Evolutionary conservation across 2,797 vertebrate genomes (phyloP).

Genomic region (Hozukius guyotensis): DNA sequence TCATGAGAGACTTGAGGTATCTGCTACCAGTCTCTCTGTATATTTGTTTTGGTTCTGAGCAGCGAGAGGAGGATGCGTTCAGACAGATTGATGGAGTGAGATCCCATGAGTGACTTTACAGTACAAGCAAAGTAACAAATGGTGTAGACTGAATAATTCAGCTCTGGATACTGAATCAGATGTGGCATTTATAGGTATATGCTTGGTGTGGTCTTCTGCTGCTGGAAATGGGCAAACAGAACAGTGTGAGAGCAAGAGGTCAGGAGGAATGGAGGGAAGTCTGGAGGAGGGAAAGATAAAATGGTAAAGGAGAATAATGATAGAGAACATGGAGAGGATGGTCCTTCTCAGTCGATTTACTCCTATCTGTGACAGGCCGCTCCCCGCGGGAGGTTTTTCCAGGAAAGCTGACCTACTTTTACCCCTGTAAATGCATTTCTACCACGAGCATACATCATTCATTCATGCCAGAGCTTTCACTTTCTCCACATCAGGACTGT

Average conservation of each 20-base stretch:
- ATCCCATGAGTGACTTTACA: conserved; percentile 53
- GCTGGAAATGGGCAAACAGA: conserved; percentile 35
- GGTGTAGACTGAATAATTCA: conserved; percentile 76
- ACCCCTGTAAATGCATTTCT: conserved; percentile 68
- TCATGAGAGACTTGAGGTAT: background rate
- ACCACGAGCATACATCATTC: conserved; percentile 68
- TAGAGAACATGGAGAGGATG: conserved; percentile 40
- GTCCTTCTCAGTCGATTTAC: conserved; percentile 54
- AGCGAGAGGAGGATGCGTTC: conserved; percentile 5
- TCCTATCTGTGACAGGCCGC: conserved; percentile 61
- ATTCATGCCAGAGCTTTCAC: conserved; percentile 50
- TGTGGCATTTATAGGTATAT: conserved; percentile 51
- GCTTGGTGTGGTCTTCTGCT: conserved; percentile 6
- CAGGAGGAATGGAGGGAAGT: conserved; percentile 13
- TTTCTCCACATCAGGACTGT: conserved; percentile 19
- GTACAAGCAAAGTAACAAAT: conserved; percentile 65
- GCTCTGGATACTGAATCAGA: conserved; percentile 38
- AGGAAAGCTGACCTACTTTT: conserved; percentile 81
- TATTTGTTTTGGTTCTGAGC: conserved; percentile 8
- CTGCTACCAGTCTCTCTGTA: background rate
- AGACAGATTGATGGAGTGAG: conserved; percentile 17
- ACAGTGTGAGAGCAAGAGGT: conserved; percentile 24
- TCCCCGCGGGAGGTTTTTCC: conserved; percentile 66
- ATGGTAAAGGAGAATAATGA: conserved; percentile 34
- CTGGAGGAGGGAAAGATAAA: conserved; percentile 29